Percentiles rank a stretch among this genome's conserved stretches.
These are phyloP conservation scores for Podarcis raffonei DNA, from an alignment of 2,113 vertebrate species.

Conservation along the genomic window DNA sequence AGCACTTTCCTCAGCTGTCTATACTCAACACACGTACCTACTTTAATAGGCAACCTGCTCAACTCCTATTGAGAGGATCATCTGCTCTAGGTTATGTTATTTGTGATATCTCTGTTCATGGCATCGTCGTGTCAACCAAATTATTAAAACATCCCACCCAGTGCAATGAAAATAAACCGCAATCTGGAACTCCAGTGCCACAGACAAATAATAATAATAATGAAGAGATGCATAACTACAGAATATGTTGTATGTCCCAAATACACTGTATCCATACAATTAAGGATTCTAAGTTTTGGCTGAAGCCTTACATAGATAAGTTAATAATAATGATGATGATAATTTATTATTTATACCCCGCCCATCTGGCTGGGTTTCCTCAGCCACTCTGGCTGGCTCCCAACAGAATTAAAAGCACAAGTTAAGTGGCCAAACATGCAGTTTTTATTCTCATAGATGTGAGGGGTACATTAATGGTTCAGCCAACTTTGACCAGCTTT, in stretches of 20 bases:
- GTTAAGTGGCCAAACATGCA: neutral
- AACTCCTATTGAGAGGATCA: neutral
- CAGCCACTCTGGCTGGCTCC: too few relatives aligned
- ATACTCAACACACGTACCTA: neutral
- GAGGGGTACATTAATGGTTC: too few relatives aligned
- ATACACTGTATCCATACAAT: neutral
- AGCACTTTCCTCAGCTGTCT: slow-evolving; percentile 47
- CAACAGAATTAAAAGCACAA: too few relatives aligned
- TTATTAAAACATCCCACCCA: neutral
- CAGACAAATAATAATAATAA: neutral
- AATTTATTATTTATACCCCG: too few relatives aligned
- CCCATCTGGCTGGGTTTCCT: too few relatives aligned
- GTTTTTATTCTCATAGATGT: too few relatives aligned
- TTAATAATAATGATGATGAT: too few relatives aligned
- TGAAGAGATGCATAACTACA: neutral
- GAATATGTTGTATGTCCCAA: neutral
- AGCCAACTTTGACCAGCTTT: neutral
- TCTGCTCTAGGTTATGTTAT: neutral
- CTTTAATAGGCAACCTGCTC: slow-evolving; percentile 37
- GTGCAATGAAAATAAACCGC: neutral
- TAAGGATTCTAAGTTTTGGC: neutral
- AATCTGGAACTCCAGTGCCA: neutral
- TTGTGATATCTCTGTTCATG: neutral
- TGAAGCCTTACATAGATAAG: neutral
- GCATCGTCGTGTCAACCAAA: neutral